These are phyloP conservation scores for Rhyacichthys aspro DNA, from an alignment of 2,797 vertebrate genomes.

Conservation along the genomic window DNA sequence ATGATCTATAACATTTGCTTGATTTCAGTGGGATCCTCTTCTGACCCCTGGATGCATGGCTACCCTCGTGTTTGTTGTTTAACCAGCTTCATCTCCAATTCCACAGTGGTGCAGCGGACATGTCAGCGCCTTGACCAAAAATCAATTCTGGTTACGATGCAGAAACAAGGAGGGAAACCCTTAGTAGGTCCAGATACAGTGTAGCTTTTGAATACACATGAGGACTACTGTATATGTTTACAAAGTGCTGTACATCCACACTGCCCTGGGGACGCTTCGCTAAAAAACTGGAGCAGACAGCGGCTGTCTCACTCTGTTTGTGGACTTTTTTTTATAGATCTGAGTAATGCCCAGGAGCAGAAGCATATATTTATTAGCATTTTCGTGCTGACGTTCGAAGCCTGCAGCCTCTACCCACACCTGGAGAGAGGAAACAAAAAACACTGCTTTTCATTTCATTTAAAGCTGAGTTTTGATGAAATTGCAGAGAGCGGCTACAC, in stretches of 20 bases:
- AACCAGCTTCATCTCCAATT: no score
- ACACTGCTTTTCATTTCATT: not conserved
- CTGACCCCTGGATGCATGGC: no score
- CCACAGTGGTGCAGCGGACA: no score
- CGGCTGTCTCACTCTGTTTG: not conserved
- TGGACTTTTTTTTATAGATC: not conserved
- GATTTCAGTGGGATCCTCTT: no score
- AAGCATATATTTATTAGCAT: conserved; percentile 21
- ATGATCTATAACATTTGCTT: no score
- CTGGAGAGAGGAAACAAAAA: not conserved
- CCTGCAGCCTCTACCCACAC: not conserved
- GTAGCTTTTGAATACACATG: conserved; percentile 31
- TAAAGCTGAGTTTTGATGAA: not conserved
- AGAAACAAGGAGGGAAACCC: not conserved
- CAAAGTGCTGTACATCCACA: conserved; percentile 14
- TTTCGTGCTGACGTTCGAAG: conserved; percentile 14
- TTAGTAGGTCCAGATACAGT: conserved; percentile 3
- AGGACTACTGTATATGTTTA: conserved; percentile 25
- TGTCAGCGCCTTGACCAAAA: no score
- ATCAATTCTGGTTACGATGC: not conserved
- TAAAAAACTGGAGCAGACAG: conserved; percentile 3
- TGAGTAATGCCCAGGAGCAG: not conserved
- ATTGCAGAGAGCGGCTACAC: not conserved
- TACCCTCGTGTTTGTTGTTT: no score
- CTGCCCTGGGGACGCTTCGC: not conserved